Percentiles rank a stretch among this genome's conserved stretches.
phyloP scores from a whole-genome alignment of 2,888 invertebrate genomes.

The Petrophora chlorosata region DNA sequence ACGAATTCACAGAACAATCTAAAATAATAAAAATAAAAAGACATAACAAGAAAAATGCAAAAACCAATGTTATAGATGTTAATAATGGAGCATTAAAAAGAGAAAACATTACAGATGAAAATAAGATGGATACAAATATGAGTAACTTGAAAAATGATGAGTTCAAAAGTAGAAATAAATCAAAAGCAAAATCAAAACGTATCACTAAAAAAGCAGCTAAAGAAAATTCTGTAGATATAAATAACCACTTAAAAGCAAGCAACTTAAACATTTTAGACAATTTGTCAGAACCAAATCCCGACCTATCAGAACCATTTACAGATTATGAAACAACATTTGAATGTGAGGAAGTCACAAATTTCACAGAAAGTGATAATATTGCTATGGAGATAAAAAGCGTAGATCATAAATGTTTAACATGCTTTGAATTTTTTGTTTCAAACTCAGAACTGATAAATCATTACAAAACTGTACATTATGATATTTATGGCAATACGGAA shows the following conservation, averaged over 20 bases:
- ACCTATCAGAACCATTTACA: too few relatives aligned
- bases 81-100: not conserved
- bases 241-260: too few relatives aligned
- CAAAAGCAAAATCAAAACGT: not conserved
- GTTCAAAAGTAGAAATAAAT: not conserved
- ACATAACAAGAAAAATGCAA: too few relatives aligned
- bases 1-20: too few relatives aligned
- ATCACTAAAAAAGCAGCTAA: too few relatives aligned
- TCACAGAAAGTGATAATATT: conserved; percentile 17
- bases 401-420: conserved; percentile 50
- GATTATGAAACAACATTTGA: not conserved
- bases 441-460: conserved; percentile 49
- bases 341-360: not conserved
- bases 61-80: not conserved
- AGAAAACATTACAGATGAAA: not conserved
- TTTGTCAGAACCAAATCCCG: too few relatives aligned
- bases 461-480: conserved; percentile 43
- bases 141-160: too few relatives aligned
- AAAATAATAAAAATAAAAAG: not conserved
- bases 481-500: not conserved
- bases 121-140: too few relatives aligned
- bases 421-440: conserved; percentile 44
- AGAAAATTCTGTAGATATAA: too few relatives aligned
- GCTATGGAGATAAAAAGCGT: not conserved
- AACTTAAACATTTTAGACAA: too few relatives aligned